Evolutionary conservation across 2,797 vertebrate genomes (phyloP).

Genomic region (Menidia menidia): DNA sequence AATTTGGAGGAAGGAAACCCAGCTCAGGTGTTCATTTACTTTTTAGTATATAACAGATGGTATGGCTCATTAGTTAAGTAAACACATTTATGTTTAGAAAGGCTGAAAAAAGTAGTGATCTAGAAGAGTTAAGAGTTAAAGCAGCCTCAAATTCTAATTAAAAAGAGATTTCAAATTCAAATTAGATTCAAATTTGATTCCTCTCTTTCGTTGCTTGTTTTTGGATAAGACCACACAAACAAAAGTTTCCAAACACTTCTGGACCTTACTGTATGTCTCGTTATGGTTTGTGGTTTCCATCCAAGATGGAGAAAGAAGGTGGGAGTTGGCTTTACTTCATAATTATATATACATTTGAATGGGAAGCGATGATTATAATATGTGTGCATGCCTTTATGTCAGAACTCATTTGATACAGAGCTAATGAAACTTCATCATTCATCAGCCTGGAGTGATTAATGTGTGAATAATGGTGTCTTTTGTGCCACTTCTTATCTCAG

Average conservation of each 20-base stretch:
- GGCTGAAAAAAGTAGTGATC: not conserved
- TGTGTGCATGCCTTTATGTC: not conserved
- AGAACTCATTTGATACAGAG: too few relatives aligned
- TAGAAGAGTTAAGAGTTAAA: too few relatives aligned
- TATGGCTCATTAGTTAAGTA: not conserved
- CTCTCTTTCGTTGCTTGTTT: too few relatives aligned
- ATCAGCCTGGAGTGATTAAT: not conserved
- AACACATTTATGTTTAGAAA: not conserved
- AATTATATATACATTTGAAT: too few relatives aligned
- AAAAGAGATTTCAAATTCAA: too few relatives aligned
- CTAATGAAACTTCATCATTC: too few relatives aligned
- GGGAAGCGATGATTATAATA: not conserved
- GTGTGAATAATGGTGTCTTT: not conserved
- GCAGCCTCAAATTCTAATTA: too few relatives aligned
- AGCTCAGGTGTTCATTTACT: too few relatives aligned
- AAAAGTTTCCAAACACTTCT: not conserved
- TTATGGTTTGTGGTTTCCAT: not conserved
- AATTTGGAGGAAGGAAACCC: too few relatives aligned
- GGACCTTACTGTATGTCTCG: not conserved
- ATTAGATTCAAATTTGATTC: too few relatives aligned
- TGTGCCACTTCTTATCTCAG: slow-evolving; percentile 64
- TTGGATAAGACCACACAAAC: not conserved
- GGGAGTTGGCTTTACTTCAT: too few relatives aligned
- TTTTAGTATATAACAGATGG: not conserved
- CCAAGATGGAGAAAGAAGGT: not conserved